Evolutionary conservation across 2,113 vertebrate species (phyloP).

Genomic region (Pseudorectes ferrugineus): DNA sequence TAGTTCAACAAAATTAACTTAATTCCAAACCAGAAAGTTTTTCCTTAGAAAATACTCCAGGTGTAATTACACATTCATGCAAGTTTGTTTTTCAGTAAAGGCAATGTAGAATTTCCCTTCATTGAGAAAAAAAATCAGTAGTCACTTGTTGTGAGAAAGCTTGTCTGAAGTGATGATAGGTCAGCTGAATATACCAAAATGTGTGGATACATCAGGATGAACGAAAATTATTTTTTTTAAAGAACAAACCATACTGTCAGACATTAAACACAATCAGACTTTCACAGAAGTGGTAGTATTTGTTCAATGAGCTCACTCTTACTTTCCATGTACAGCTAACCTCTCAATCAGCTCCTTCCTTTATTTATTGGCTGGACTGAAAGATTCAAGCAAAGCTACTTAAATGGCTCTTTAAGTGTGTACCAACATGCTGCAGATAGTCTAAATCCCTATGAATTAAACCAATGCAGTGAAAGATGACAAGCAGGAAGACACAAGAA

Average conservation of each 20-base stretch:
- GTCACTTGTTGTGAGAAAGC: not conserved
- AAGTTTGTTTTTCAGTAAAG: not conserved
- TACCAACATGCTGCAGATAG: not conserved
- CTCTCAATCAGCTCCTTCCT: not conserved
- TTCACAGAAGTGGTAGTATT: not conserved
- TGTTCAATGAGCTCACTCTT: not conserved
- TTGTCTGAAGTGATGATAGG: not conserved
- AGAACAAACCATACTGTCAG: not conserved
- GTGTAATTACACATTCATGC: not conserved
- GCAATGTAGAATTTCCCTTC: not conserved
- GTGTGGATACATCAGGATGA: not conserved
- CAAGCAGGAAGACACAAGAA: not conserved
- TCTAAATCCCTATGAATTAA: not conserved
- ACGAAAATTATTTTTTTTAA: not conserved
- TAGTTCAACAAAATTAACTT: not conserved
- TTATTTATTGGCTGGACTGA: not conserved
- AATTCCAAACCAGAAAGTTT: not conserved
- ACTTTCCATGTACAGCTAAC: not conserved
- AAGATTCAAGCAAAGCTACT: not conserved
- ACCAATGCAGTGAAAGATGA: not conserved
- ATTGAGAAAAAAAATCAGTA: not conserved
- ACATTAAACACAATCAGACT: not conserved
- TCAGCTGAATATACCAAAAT: not conserved
- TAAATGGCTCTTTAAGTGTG: not conserved
- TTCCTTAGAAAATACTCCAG: not conserved